Base-by-base conservation (phyloP, 2,113 vertebrate genomes). In the Sprattus sprattus region DNA sequence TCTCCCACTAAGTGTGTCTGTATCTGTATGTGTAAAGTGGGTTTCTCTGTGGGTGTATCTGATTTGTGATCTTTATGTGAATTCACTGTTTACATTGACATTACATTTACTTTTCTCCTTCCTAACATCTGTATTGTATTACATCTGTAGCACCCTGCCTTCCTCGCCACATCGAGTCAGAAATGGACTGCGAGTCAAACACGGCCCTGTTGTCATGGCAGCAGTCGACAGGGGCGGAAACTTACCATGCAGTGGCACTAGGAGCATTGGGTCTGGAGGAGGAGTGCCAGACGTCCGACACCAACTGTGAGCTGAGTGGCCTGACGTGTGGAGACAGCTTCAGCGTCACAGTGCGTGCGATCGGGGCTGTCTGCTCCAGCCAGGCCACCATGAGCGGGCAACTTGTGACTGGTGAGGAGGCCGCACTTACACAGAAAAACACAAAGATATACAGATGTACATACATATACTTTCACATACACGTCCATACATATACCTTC, bases 261-360 rank as follows among this genome's bases (percentile, higher is more conserved):
- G 20, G 88, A 3, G 18, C 15, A 0, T 88, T 91, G 0, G 93
- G 93, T 5, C 85, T 90, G 82, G 83, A 0, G 0, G 52, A 85
- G 46, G 86, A 84, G 60, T 94, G 93, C 50, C 67, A 89, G 20
- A 89, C 89, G n/a, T 89, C 67, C 83, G 16, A 39, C 39, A 91
- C 94, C 81, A 32, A 84, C 89, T 95, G 95, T 81, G 83, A 89
- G 1, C 85, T 95, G 71, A 82, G 82, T 0, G 88, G 78, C 1
- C 85, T 96, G 86, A 83, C 44, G 1, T 95, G 95, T 57, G 93
- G 94, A 18, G 89, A 92, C 82, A 91, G 78, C 46, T 96, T 95
- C 91, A 89, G 84, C 0, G 75, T 95, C 28, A 88, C 89, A 0
- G 93, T 96, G 6, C 86, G 20, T 8, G 91, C 94, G 2, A 6